Evolutionary conservation across 2,797 vertebrate genomes (phyloP).

Genomic region (Peromyscus aztecus): DNA sequence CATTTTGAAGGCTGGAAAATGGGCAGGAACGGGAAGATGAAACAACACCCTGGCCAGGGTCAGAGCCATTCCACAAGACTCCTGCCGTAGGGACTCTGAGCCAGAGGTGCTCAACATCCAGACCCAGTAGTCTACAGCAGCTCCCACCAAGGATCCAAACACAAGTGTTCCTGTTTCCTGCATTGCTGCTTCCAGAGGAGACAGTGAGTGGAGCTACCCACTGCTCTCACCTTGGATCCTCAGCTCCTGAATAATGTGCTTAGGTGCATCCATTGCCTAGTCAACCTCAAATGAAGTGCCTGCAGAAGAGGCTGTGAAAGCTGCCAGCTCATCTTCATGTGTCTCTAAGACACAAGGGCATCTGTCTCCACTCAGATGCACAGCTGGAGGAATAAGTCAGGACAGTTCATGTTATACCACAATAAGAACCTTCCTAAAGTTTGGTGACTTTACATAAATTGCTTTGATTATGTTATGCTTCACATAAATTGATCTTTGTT

Average conservation of each 20-base stretch:
- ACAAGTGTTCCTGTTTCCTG: not conserved
- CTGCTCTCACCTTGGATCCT: not conserved
- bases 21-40: not conserved
- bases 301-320: not conserved
- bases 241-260: not conserved
- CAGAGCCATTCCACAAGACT: not conserved
- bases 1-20: not conserved
- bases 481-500: not conserved
- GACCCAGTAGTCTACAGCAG: not conserved
- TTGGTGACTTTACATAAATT: not conserved
- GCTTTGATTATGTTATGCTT: not conserved
- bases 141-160: not conserved
- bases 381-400: not conserved
- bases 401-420: too few relatives aligned
- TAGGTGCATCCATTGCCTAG: not conserved
- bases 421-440: not conserved
- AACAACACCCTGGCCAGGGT: not conserved
- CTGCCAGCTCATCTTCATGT: not conserved
- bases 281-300: not conserved
- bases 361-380: not conserved
- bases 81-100: accelerated
- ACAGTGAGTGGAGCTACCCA: not conserved
- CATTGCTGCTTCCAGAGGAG: not conserved
- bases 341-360: not conserved
- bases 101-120: not conserved